Evolutionary conservation across 2,113 vertebrate genomes (phyloP).

Genomic region (Synchiropus splendidus): DNA sequence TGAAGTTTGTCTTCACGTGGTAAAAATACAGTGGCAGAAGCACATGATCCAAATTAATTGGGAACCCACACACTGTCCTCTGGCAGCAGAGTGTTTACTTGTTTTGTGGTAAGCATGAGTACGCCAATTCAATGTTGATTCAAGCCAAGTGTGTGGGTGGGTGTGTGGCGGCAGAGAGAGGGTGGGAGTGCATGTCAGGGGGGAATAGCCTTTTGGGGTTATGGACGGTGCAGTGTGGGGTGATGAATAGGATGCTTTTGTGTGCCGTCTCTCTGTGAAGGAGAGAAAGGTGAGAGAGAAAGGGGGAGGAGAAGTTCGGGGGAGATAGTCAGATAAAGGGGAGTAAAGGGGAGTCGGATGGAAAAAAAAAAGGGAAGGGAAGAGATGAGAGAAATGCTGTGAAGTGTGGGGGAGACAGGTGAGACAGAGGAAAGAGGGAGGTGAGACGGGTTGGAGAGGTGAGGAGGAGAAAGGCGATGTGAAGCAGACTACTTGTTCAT

Average conservation of each 20-base stretch:
- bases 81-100: constrained; percentile 60
- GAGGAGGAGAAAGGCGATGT: constrained; percentile 24
- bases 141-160: constrained; percentile 17
- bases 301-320: constrained; percentile 11
- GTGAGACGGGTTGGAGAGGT: constrained; percentile 40
- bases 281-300: constrained; percentile 49
- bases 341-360: constrained; percentile 35
- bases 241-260: constrained; percentile 62
- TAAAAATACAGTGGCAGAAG: constrained; percentile 34
- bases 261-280: constrained; percentile 54
- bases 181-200: constrained; percentile 32
- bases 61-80: constrained; percentile 47
- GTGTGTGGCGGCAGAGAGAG: constrained; percentile 1
- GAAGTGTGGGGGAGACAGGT: constrained; percentile 38
- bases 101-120: constrained; percentile 39
- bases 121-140: constrained; percentile 40
- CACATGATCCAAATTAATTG: constrained; percentile 56
- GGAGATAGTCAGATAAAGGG: constrained; percentile 10
- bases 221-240: constrained; percentile 50
- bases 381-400: constrained; percentile 37
- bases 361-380: too few species aligned
- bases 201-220: constrained; percentile 54
- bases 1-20: constrained; percentile 27
- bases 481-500: constrained; percentile 34
- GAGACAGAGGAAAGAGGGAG: constrained; percentile 16